A percentile compares a stretch with the other conserved stretches of the same genome.
These are phyloP conservation scores for Bombus waltoni DNA, from an alignment of 1,140 invertebrate genomes.

Conservation along the genomic window DNA sequence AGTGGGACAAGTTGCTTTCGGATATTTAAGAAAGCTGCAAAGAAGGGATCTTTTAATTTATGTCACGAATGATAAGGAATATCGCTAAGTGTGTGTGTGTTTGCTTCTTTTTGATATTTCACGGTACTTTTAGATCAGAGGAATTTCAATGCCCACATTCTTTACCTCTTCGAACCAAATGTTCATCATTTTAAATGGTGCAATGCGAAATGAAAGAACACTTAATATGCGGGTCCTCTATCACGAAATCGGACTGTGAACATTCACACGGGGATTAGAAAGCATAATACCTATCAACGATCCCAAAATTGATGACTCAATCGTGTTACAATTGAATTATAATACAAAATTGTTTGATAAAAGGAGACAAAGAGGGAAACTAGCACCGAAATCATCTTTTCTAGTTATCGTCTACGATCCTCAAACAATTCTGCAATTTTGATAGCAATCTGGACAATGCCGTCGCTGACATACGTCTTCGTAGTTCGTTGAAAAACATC, in stretches of 20 bases:
- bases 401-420: no score
- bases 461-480: no score
- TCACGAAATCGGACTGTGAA: neutral
- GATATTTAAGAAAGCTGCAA: no score
- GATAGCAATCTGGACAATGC: no score
- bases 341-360: neutral
- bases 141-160: conserved; percentile 14
- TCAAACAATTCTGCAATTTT: no score
- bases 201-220: neutral
- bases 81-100: no score
- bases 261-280: conserved; percentile 37
- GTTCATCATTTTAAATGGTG: neutral
- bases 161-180: neutral
- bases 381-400: neutral
- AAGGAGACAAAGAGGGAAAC: neutral
- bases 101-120: neutral
- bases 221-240: conserved; percentile 34
- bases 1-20: no score
- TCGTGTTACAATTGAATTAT: neutral
- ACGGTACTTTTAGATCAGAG: neutral
- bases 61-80: no score
- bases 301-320: neutral
- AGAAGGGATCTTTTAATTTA: neutral
- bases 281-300: neutral
- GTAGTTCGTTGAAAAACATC: no score